Evolutionary conservation across 2,113 vertebrate genomes (phyloP).

Genomic region (Ailurus styani): DNA sequence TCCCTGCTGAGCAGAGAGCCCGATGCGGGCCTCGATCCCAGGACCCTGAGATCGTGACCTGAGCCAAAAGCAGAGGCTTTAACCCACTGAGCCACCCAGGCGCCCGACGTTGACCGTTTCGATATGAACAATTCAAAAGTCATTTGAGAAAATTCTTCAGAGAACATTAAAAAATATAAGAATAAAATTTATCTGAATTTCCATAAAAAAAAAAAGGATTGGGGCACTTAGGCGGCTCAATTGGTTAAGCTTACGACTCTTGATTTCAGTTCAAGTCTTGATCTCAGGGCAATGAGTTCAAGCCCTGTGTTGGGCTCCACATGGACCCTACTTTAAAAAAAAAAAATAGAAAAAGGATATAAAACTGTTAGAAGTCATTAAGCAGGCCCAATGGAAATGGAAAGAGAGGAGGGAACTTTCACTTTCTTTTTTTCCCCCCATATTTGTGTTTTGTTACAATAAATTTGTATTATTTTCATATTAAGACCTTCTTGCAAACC

Average conservation of each 20-base stretch:
- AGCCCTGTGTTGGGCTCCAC: background rate
- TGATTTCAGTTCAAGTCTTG: background rate
- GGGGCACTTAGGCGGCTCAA: background rate
- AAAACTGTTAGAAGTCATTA: background rate
- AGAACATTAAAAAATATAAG: too few species aligned
- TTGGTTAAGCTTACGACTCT: background rate
- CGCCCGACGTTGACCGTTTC: too few species aligned
- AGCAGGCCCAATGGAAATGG: background rate
- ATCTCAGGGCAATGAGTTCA: background rate
- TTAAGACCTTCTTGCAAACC: background rate
- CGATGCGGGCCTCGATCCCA: too few species aligned
- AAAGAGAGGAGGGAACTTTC: background rate
- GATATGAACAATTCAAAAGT: too few species aligned
- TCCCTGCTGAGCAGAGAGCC: too few species aligned
- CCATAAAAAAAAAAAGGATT: background rate
- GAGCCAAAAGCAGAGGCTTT: too few species aligned
- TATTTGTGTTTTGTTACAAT: background rate
- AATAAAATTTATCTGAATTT: too few species aligned
- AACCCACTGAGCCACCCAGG: too few species aligned
- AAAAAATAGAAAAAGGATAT: background rate
- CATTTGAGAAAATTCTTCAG: too few species aligned
- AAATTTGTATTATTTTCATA: background rate
- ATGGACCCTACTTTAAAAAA: background rate
- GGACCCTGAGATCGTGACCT: too few species aligned
- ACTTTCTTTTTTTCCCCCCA: background rate